Conservation (phyloP, 2,888 invertebrate genomes). For the Lithophane semibrunnea region DNA sequence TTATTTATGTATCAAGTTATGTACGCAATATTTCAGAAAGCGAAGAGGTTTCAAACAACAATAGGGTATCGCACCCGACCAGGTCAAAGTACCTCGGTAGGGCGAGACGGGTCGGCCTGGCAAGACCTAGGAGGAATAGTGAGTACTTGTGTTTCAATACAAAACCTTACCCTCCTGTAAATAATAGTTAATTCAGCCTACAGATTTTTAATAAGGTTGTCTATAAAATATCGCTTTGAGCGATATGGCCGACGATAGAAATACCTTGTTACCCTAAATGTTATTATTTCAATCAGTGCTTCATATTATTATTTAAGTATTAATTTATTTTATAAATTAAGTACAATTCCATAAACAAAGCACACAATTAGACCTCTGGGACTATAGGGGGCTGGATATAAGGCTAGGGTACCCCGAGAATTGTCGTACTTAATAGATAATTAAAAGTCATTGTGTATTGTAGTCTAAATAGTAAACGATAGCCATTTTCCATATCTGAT, state of each 20-base stretch:
- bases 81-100: conserved; percentile 84
- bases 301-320: no score
- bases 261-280: neutral
- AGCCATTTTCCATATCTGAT: neutral
- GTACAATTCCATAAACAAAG: no score
- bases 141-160: conserved; percentile 64
- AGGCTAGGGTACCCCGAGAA: neutral
- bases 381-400: no score
- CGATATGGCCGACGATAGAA: neutral
- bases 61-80: conserved; percentile 67
- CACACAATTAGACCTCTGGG: no score
- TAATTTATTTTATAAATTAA: no score
- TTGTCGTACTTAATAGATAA: neutral
- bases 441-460: neutral
- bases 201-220: neutral
- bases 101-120: conserved; percentile 83
- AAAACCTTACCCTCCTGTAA: conserved; percentile 11
- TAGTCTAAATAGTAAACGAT: neutral
- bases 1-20: conserved; percentile 24
- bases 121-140: conserved; percentile 81
- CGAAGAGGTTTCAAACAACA: conserved; percentile 75
- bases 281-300: neutral
- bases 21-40: conserved; percentile 76
- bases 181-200: neutral
- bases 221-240: neutral